phyloP scores from a whole-genome alignment of 35 echinoderm and acorn worm species.

The Heliocidaris erythrogramma region DNA sequence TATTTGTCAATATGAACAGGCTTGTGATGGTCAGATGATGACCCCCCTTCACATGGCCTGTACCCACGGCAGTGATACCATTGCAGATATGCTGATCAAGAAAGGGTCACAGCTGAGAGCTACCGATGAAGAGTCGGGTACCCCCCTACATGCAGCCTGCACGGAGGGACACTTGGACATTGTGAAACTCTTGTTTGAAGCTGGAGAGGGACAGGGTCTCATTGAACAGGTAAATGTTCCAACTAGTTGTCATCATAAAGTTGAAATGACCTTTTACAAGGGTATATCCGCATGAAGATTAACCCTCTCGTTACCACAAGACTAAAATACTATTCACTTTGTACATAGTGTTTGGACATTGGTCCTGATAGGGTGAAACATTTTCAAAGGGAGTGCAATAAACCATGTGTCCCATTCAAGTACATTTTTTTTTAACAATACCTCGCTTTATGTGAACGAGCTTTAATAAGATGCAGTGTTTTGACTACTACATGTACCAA shows the following conservation, averaged over 20 bases:
- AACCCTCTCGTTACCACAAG: too few relatives aligned
- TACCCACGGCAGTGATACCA: slow-evolving; percentile 77
- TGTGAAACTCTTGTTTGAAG: slow-evolving; percentile 80
- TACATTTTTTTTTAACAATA: too few relatives aligned
- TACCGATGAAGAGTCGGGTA: slow-evolving; percentile 78
- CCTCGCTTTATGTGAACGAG: too few relatives aligned
- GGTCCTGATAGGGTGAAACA: too few relatives aligned
- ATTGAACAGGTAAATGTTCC: slow-evolving; percentile 60
- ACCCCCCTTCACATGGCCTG: slow-evolving; percentile 87
- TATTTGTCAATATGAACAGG: slow-evolving; percentile 49
- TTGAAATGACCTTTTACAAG: neutral
- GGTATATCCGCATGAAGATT: too few relatives aligned
- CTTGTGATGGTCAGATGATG: slow-evolving; percentile 85
- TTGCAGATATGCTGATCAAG: slow-evolving; percentile 73
- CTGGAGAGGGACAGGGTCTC: slow-evolving; percentile 62
- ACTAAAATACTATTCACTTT: too few relatives aligned
- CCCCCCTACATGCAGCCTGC: slow-evolving; percentile 78
- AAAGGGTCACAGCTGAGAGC: slow-evolving; percentile 61
- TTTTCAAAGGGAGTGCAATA: too few relatives aligned
- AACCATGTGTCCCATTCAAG: too few relatives aligned
- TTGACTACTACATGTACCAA: neutral
- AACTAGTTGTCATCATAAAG: neutral
- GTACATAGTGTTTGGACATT: too few relatives aligned
- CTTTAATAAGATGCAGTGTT: too few relatives aligned
- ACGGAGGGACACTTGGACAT: slow-evolving; percentile 78